Percentiles rank a stretch among this genome's conserved stretches.
Evolutionary conservation across 92 coral and sea anemone genomes (phyloP).

Genomic region (Epizoanthus ramosus): DNA sequence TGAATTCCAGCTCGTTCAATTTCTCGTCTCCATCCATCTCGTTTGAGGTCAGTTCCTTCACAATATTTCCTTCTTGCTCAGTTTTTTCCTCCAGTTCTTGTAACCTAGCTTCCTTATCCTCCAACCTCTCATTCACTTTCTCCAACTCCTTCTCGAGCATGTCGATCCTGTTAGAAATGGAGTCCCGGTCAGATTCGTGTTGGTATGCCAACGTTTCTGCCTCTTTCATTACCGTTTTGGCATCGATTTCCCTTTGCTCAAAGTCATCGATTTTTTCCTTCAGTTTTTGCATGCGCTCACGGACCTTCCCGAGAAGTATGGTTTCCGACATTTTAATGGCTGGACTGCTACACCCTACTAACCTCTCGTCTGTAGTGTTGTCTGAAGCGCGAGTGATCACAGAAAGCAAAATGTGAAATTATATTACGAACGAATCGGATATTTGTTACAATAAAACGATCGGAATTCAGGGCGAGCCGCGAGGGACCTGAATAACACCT

Average conservation of each 20-base stretch:
- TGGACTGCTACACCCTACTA: not conserved
- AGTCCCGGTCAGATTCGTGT: slow-evolving; percentile 76
- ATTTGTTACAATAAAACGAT: slow-evolving; percentile 24
- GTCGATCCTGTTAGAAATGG: slow-evolving; percentile 71
- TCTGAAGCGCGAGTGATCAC: slow-evolving; percentile 12
- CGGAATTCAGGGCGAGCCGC: slow-evolving; percentile 46
- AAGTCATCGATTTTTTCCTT: slow-evolving; percentile 82
- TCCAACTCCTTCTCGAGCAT: slow-evolving; percentile 66
- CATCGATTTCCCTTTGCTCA: slow-evolving; percentile 75
- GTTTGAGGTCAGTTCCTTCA: slow-evolving; percentile 67
- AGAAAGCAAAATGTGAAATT: slow-evolving; percentile 16
- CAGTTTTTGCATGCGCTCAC: slow-evolving; percentile 83
- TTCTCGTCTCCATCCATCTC: slow-evolving; percentile 82
- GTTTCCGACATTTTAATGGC: slow-evolving; percentile 29
- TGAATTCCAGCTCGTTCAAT: slow-evolving; percentile 60
- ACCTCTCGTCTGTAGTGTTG: not conserved
- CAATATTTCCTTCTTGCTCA: slow-evolving; percentile 65
- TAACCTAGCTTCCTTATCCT: slow-evolving; percentile 58
- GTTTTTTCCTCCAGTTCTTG: slow-evolving; percentile 56
- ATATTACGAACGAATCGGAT: slow-evolving; percentile 34
- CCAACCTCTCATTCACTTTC: slow-evolving; percentile 50
- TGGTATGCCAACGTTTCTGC: slow-evolving; percentile 57
- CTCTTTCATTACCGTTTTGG: slow-evolving; percentile 66
- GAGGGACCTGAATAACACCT: slow-evolving; percentile 30
- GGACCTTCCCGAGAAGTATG: slow-evolving; percentile 60